phyloP scores from a whole-genome alignment of 2,113 vertebrate species.

The Corvus cornix region DNA sequence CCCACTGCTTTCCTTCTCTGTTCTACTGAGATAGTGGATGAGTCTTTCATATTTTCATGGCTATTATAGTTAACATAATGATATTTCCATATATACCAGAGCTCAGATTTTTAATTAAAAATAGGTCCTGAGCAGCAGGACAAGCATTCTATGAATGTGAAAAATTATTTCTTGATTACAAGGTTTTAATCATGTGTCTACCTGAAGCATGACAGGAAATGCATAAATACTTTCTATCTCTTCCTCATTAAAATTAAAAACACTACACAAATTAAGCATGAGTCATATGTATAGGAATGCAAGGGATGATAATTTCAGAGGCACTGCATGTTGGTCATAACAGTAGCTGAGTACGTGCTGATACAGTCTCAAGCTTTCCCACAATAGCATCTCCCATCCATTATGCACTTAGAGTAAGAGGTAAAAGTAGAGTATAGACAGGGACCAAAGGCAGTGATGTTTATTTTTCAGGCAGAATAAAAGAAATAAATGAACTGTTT shows the following conservation, averaged over 20 bases:
- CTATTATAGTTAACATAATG: background rate
- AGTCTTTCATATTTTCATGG: background rate
- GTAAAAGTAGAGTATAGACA: background rate
- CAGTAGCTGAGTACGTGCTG: background rate
- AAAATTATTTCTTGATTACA: background rate
- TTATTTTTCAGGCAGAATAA: background rate
- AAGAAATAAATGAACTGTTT: background rate
- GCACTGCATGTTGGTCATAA: background rate
- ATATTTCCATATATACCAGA: background rate
- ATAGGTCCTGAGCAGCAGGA: background rate
- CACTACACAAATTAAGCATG: background rate
- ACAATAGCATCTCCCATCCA: background rate
- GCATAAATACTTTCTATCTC: background rate
- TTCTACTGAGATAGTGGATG: background rate
- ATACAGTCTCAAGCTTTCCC: background rate
- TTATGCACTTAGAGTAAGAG: background rate
- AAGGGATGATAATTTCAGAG: background rate
- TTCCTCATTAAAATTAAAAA: background rate
- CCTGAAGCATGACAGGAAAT: background rate
- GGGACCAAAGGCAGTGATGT: background rate
- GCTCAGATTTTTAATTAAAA: slow-evolving; percentile 26
- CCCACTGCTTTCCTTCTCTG: background rate
- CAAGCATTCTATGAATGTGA: background rate
- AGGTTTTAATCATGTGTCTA: background rate
- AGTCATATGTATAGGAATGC: background rate